Conservation (phyloP, 53 echinoderm and acorn worm species). For the Antedon mediterranea region DNA sequence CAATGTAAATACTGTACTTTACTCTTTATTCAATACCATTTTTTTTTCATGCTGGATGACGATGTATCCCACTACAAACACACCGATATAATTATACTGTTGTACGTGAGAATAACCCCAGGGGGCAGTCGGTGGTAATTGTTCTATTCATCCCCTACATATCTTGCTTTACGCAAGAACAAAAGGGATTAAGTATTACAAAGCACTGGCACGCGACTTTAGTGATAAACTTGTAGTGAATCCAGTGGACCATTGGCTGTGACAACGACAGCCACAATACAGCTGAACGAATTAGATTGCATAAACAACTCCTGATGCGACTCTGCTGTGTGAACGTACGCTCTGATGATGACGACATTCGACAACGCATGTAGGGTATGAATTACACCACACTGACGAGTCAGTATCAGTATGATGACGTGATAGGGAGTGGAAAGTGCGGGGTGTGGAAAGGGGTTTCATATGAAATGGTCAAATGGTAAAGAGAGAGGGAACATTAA, state of each 20-base stretch:
- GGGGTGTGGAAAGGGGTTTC: too few relatives aligned
- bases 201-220: neutral
- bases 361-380: too few relatives aligned
- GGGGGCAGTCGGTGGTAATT: neutral
- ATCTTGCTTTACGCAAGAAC: neutral
- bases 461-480: too few relatives aligned
- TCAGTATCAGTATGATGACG: too few relatives aligned
- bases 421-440: too few relatives aligned
- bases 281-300: neutral
- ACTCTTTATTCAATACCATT: too few relatives aligned
- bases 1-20: too few relatives aligned
- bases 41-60: too few relatives aligned
- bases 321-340: neutral
- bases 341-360: too few relatives aligned
- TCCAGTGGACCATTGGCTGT: neutral
- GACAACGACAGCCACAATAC: neutral
- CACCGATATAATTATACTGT: neutral
- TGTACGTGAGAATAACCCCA: neutral
- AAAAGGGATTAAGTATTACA: neutral
- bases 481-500: too few relatives aligned
- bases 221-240: neutral
- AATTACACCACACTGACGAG: too few relatives aligned
- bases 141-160: neutral
- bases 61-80: too few relatives aligned
- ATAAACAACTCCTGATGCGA: neutral